A percentile compares a stretch with the other conserved stretches of the same genome.
Evolutionary conservation across 2,113 vertebrate genomes (phyloP).

Genomic region (Sitta europaea): DNA sequence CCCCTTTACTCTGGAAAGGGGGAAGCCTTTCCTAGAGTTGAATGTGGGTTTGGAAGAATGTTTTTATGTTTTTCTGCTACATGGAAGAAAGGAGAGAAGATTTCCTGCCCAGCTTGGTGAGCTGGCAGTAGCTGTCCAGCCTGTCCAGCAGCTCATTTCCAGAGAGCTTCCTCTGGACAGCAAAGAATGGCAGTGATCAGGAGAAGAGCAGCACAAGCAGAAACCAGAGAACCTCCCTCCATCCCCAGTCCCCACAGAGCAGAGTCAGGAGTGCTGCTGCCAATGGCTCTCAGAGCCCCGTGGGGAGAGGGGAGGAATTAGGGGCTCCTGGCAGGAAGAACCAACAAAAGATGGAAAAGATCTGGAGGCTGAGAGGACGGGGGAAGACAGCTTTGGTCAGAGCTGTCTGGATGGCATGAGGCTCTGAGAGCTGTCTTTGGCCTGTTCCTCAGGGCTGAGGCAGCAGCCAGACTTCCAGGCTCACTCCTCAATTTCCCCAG

Average conservation of each 20-base stretch:
- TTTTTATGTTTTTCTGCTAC: background rate
- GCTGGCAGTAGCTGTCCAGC: background rate
- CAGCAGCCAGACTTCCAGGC: background rate
- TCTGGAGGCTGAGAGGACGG: background rate
- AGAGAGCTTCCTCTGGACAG: background rate
- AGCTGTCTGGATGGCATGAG: background rate
- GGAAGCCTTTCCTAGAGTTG: background rate
- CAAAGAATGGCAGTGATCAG: background rate
- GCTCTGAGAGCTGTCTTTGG: background rate
- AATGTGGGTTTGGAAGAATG: background rate
- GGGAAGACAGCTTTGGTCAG: background rate
- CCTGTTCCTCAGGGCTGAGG: background rate
- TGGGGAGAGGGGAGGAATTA: background rate
- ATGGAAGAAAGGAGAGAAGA: background rate
- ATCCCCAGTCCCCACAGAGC: rapidly evolving
- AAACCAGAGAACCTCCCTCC: background rate
- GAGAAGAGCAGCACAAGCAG: background rate
- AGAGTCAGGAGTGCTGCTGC: background rate
- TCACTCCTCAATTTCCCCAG: background rate
- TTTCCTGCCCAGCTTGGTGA: background rate
- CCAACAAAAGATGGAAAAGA: background rate
- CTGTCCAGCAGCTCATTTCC: background rate
- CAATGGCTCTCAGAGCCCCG: background rate
- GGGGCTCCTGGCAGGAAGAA: background rate
- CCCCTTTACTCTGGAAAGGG: background rate